Base-by-base conservation (phyloP, 2,113 vertebrate species). In the Micronisus gabar region DNA sequence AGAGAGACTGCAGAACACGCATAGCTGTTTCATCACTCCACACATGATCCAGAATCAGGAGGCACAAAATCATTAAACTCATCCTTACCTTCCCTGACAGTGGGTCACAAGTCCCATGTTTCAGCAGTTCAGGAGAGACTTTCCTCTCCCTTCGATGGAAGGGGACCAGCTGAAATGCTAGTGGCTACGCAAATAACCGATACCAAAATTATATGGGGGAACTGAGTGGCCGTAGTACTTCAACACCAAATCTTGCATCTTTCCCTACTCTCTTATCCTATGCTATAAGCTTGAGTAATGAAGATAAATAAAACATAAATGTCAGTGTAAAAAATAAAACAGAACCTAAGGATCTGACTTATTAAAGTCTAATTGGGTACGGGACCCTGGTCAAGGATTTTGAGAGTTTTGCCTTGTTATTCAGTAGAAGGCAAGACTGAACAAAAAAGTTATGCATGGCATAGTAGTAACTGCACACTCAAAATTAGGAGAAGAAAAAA, bases 131-230 rank as follows among this genome's bases (percentile, higher is more conserved):
- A 84, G 50, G 22, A 86, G 10, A 84, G 16, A 56, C 18, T 48
- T 75, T 34, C 4, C 11, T 8, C 27, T 47, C 15, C 6, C 19
- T 47, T 48, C 1, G 1, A 34, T 0, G 2, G 30, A 78, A 74
- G 9, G 14, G 8, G 8, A 47, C 7, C 30, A 74, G 36, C 19
- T 76, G 21, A 72, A 41, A 55, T 41, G 1, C 13, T 40, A 40
- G 34, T 6, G 17, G 11, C 34, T 65, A 16, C 16, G 65, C 13
- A 86, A 82, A 50, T 29, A 59, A 48, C 16, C 0, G 1, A 7
- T 59, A 48, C 15, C 10, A 81, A 38, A 32, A 38, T 23, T 34
- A 17, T 25, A 30, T 4, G 8, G 32, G 11, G 6, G 3, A 48
- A 43, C 3, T 43, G 26, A 10, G 14, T 15, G 13, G 22, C 50